These are phyloP conservation scores for Oreochromis tanganicae DNA, from an alignment of 2,113 vertebrate species.

Conservation along the genomic window DNA sequence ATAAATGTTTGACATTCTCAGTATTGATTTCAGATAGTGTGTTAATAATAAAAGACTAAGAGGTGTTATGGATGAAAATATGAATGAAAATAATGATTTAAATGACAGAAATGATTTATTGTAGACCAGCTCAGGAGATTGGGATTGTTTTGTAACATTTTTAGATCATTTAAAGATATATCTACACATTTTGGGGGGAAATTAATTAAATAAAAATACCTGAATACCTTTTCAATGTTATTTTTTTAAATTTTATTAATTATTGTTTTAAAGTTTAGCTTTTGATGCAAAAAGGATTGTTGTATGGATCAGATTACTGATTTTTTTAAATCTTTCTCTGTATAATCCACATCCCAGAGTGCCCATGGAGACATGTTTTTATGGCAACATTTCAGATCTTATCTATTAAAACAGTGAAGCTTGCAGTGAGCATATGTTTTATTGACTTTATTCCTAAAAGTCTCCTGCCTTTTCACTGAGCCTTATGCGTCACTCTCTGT, in stretches of 20 bases:
- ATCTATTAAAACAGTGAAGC: not conserved
- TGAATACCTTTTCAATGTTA: not conserved
- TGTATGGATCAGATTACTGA: not conserved
- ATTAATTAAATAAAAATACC: not conserved
- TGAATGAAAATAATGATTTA: not conserved
- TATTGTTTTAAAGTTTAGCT: not conserved
- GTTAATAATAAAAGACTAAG: not conserved
- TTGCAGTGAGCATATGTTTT: not conserved
- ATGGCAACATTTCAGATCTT: not conserved
- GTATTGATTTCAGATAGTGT: not conserved
- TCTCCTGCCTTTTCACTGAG: not conserved
- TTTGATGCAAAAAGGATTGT: not conserved
- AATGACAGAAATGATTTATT: not conserved
- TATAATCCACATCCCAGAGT: not conserved
- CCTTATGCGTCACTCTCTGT: not conserved
- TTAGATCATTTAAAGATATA: slow-evolving; percentile 4
- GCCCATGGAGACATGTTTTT: not conserved
- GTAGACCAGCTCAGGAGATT: not conserved
- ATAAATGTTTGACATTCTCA: not conserved
- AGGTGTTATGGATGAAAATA: not conserved
- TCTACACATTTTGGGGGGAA: not conserved
- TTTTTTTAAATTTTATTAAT: not conserved
- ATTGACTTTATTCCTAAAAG: not conserved
- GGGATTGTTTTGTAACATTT: not conserved
- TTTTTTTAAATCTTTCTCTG: not conserved